Evolutionary conservation across 2,113 vertebrate genomes (phyloP).

Genomic region (Zosterops pallidus): DNA sequence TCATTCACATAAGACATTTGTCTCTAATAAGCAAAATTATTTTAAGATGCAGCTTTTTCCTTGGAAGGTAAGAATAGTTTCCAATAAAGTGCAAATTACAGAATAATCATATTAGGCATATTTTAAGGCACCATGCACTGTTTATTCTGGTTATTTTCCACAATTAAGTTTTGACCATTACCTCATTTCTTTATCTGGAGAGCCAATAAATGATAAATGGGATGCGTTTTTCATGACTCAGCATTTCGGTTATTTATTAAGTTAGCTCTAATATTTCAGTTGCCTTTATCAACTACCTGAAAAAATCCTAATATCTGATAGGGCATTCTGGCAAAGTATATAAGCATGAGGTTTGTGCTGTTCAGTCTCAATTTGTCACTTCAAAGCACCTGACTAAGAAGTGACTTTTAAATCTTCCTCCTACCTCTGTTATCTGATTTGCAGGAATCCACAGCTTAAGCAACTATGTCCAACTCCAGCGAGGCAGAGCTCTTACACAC

Average conservation of each 20-base stretch:
- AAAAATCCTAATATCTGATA: not conserved
- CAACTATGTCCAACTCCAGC: not conserved
- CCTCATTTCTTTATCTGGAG: not conserved
- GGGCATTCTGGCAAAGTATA: slow-evolving; percentile 10
- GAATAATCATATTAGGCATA: not conserved
- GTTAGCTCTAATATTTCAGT: not conserved
- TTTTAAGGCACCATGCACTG: not conserved
- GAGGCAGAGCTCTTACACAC: slow-evolving; percentile 53
- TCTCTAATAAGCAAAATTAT: not conserved
- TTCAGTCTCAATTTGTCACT: not conserved
- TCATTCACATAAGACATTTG: not conserved
- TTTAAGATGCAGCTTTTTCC: not conserved
- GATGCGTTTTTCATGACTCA: not conserved
- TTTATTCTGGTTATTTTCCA: not conserved
- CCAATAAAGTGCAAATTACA: not conserved
- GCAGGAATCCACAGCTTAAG: not conserved
- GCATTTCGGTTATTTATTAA: slow-evolving; percentile 35
- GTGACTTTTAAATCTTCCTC: not conserved
- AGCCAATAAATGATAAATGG: not conserved
- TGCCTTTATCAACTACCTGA: not conserved
- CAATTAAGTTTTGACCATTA: not conserved
- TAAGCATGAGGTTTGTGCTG: not conserved
- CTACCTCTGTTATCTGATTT: not conserved
- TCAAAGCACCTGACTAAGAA: not conserved
- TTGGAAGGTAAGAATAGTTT: not conserved